A percentile compares a stretch with the other conserved stretches of the same genome.
Evolutionary conservation across 2,888 invertebrate species (phyloP).

Genomic region (Apodemia duryi): DNA sequence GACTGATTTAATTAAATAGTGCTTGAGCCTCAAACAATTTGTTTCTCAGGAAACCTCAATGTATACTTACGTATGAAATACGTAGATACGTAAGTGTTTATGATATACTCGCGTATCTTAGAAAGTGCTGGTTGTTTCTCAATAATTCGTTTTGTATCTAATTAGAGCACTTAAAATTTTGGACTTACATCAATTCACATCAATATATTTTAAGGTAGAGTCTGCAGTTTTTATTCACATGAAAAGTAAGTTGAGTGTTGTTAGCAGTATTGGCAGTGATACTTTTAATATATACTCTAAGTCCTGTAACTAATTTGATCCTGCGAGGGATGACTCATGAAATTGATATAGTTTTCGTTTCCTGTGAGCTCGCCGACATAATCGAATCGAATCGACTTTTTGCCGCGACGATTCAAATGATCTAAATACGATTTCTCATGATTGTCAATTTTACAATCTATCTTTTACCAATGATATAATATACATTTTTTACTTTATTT

Average conservation of each 20-base stretch:
- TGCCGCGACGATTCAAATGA: constrained; percentile 57
- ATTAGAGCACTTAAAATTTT: too few relatives aligned
- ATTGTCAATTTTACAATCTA: constrained; percentile 38
- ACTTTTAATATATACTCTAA: constrained; percentile 26
- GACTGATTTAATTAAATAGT: too few relatives aligned
- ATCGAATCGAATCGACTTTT: constrained; percentile 63
- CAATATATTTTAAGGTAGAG: too few relatives aligned
- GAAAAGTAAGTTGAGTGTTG: neutral
- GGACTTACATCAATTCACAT: too few relatives aligned
- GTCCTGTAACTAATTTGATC: constrained; percentile 62
- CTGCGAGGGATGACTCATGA: constrained; percentile 64
- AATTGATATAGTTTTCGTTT: constrained; percentile 41
- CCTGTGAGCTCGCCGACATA: constrained; percentile 62
- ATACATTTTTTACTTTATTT: neutral
- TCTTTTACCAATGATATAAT: constrained; percentile 21
- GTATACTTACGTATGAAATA: too few relatives aligned
- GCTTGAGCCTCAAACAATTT: too few relatives aligned
- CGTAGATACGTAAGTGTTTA: too few relatives aligned
- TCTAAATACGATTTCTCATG: constrained; percentile 68
- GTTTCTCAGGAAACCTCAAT: too few relatives aligned
- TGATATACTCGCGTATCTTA: too few relatives aligned
- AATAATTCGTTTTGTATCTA: too few relatives aligned
- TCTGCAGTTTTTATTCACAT: too few relatives aligned
- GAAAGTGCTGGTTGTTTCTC: too few relatives aligned
- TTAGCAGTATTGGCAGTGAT: neutral